Evolutionary conservation across 2,797 vertebrate genomes (phyloP).

Genomic region (Chelon labrosus): DNA sequence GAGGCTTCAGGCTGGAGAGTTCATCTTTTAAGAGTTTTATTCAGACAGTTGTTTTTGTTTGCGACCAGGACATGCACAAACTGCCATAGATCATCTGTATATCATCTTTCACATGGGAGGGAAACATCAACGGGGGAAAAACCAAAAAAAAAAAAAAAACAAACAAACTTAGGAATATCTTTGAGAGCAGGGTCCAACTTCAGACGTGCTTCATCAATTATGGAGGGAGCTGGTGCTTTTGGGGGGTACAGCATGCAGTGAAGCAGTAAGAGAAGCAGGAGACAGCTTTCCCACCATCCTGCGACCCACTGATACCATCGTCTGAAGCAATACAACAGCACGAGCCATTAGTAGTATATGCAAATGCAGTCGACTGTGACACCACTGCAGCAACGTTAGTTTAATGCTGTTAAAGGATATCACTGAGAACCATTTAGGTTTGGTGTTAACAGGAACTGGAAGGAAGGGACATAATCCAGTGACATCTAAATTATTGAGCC

Average conservation of each 20-base stretch:
- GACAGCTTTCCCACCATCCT: constrained; percentile 37
- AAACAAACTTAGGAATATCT: constrained; percentile 41
- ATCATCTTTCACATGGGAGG: constrained; percentile 12
- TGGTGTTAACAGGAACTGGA: constrained; percentile 1
- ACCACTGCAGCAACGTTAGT: constrained; percentile 18
- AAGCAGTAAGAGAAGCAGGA: constrained; percentile 58
- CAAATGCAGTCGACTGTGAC: constrained; percentile 36
- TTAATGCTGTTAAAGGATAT: constrained; percentile 24
- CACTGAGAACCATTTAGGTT: constrained; percentile 40
- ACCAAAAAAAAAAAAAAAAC: constrained; percentile 27
- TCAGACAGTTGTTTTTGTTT: constrained; percentile 14
- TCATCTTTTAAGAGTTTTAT: constrained; percentile 14
- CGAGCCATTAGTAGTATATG: constrained; percentile 51
- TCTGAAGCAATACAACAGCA: constrained; percentile 41
- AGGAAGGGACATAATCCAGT: neutral
- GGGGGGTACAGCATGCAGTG: constrained; percentile 50
- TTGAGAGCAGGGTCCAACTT: constrained; percentile 17
- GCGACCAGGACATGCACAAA: neutral
- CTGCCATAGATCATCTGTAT: constrained; percentile 26
- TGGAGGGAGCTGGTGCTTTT: constrained; percentile 55
- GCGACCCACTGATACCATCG: constrained; percentile 47
- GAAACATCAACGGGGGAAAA: constrained; percentile 18
- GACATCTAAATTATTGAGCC: constrained; percentile 4
- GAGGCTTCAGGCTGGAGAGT: neutral
- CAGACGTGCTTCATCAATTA: constrained; percentile 68